These are phyloP conservation scores for Empidonax traillii DNA, from an alignment of 2,113 vertebrate genomes.

Conservation along the genomic window DNA sequence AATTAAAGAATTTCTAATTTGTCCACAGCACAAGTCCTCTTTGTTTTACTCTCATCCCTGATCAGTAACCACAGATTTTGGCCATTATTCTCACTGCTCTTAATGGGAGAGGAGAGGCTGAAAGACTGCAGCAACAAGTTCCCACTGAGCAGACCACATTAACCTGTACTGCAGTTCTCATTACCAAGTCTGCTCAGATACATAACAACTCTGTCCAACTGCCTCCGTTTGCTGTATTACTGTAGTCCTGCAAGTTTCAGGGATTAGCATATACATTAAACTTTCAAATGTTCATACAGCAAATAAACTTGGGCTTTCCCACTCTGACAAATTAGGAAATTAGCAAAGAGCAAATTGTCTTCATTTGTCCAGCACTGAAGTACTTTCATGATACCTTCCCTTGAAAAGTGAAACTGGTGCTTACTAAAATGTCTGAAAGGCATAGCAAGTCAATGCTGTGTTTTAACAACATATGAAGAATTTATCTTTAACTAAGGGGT, in stretches of 20 bases:
- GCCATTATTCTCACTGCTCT: neutral
- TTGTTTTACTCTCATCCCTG: neutral
- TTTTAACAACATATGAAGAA: neutral
- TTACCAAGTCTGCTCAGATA: neutral
- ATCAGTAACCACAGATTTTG: neutral
- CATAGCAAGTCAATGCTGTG: constrained; percentile 8
- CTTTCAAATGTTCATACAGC: neutral
- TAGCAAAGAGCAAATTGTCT: neutral
- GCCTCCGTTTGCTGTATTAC: neutral
- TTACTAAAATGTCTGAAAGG: neutral
- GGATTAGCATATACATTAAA: neutral
- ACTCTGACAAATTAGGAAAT: neutral
- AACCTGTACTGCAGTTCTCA: neutral
- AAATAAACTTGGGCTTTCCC: constrained; percentile 10
- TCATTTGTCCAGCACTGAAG: neutral
- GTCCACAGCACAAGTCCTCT: constrained; percentile 17
- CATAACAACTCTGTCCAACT: neutral
- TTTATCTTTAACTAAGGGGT: neutral
- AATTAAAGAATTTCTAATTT: constrained; percentile 21
- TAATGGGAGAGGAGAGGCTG: neutral
- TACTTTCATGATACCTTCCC: neutral
- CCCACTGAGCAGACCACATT: neutral
- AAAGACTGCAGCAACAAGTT: neutral
- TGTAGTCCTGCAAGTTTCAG: constrained; percentile 19
- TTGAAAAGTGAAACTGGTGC: neutral